These are phyloP conservation scores for Argyresthia albistria DNA, from an alignment of 2,888 invertebrate genomes.

Conservation along the genomic window DNA sequence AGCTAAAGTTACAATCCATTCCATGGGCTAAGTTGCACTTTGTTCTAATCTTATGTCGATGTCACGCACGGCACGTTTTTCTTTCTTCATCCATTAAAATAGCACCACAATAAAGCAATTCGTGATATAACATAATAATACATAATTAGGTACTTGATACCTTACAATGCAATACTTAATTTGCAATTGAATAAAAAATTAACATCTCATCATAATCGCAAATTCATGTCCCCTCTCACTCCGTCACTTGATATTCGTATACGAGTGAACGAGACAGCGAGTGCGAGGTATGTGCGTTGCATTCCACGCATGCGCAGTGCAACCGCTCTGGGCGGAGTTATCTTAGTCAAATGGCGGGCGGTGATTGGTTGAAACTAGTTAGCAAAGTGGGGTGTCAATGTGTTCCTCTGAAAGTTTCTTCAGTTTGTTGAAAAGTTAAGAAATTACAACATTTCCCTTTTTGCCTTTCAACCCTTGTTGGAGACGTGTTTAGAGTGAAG, in stretches of 20 bases:
- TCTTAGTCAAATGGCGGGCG: conserved; percentile 33
- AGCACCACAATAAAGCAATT: conserved; percentile 14
- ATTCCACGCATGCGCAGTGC: conserved; percentile 60
- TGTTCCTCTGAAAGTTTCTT: conserved; percentile 41
- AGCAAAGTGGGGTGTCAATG: conserved; percentile 45
- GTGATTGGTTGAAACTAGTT: conserved; percentile 42
- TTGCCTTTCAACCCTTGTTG: conserved; percentile 7
- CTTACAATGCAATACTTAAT: conserved; percentile 47
- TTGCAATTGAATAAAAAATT: conserved; percentile 65
- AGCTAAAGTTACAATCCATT: too few relatives aligned
- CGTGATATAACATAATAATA: conserved; percentile 48
- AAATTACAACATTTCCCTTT: conserved; percentile 26
- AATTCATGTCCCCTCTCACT: conserved; percentile 32
- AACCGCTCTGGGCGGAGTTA: conserved; percentile 55
- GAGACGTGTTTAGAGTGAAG: conserved; percentile 12
- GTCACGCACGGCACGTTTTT: conserved; percentile 3
- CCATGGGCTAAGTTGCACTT: too few relatives aligned
- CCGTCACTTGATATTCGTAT: conserved; percentile 18
- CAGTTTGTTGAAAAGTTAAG: conserved; percentile 52
- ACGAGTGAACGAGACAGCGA: conserved; percentile 36
- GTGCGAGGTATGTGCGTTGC: conserved; percentile 32
- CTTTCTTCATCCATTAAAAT: conserved; percentile 7
- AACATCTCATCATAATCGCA: conserved; percentile 55
- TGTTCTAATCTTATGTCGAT: neutral
- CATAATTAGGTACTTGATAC: conserved; percentile 54